A percentile compares a stretch with the other conserved stretches of the same genome.
These are phyloP conservation scores for Stegodyphus dumicola DNA, from an alignment of 1,140 invertebrate genomes.

Conservation along the genomic window DNA sequence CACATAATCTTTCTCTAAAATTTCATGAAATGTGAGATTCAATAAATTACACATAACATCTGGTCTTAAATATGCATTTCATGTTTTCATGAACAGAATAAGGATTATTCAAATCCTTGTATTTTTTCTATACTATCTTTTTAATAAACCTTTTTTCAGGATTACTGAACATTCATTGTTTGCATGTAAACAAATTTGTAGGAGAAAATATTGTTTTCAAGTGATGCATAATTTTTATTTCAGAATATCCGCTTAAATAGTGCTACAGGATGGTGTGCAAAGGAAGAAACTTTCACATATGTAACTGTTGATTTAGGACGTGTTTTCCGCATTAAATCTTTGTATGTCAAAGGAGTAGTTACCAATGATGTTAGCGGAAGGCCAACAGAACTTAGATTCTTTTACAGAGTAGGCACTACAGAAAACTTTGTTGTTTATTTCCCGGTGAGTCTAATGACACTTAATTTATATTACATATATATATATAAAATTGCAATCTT, in stretches of 20 bases:
- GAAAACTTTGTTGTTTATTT: slow-evolving; percentile 97
- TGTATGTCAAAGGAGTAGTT: slow-evolving; percentile 89
- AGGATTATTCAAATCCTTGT: not conserved
- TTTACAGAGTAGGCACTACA: slow-evolving; percentile 92
- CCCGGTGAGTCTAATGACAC: slow-evolving; percentile 70
- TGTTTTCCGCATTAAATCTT: slow-evolving; percentile 85
- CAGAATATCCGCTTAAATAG: slow-evolving; percentile 87
- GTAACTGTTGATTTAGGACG: slow-evolving; percentile 93
- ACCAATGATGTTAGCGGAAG: slow-evolving; percentile 94
- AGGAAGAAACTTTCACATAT: slow-evolving; percentile 91
- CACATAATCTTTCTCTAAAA: too few species aligned
- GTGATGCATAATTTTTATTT: not conserved
- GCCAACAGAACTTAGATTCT: slow-evolving; percentile 94
- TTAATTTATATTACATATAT: not conserved
- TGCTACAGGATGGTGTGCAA: slow-evolving; percentile 91
- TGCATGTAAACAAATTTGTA: too few species aligned
- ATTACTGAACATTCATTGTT: too few species aligned
- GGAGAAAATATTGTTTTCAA: too few species aligned
- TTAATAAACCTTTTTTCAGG: too few species aligned
- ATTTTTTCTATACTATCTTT: not conserved
- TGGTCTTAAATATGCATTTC: too few species aligned
- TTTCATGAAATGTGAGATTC: too few species aligned
- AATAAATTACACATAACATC: too few species aligned
- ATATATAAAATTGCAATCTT: too few species aligned
- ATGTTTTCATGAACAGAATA: not conserved